Evolutionary conservation across 1,140 invertebrate species (phyloP).

Genomic region (Euwallacea fornicatus): DNA sequence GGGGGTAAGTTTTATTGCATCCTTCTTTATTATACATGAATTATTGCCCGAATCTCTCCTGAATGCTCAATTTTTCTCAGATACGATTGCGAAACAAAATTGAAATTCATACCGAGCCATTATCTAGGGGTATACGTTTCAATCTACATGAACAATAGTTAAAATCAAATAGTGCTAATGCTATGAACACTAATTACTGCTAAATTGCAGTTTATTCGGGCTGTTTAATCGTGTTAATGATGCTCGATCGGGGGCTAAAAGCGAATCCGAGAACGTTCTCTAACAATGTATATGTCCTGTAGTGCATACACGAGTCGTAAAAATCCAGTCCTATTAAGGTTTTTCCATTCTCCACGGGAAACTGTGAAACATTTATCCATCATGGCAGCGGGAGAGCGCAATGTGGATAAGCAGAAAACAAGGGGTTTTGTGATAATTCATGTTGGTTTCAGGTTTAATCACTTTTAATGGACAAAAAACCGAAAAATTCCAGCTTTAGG

Average conservation of each 20-base stretch:
- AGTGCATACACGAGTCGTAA: not conserved
- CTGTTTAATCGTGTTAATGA: too few relatives aligned
- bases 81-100: not conserved
- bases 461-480: too few relatives aligned
- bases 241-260: too few relatives aligned
- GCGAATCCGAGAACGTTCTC: too few relatives aligned
- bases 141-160: slow-evolving; percentile 2
- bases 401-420: too few relatives aligned
- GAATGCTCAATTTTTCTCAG: too few relatives aligned
- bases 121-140: slow-evolving; percentile 6
- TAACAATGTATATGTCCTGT: not conserved
- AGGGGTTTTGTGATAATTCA: too few relatives aligned
- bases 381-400: too few relatives aligned
- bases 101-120: slow-evolving; percentile 9
- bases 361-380: not conserved
- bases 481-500: too few relatives aligned
- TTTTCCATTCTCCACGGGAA: slow-evolving; percentile 7
- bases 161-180: not conserved
- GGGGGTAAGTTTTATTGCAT: slow-evolving; percentile 58
- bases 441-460: too few relatives aligned
- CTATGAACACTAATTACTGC: too few relatives aligned
- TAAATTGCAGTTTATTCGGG: too few relatives aligned
- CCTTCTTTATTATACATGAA: slow-evolving; percentile 1
- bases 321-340: slow-evolving; percentile 13
- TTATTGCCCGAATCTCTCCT: not conserved